phyloP scores from a whole-genome alignment of 2,888 invertebrate species.

The Calephelis perditalis region DNA sequence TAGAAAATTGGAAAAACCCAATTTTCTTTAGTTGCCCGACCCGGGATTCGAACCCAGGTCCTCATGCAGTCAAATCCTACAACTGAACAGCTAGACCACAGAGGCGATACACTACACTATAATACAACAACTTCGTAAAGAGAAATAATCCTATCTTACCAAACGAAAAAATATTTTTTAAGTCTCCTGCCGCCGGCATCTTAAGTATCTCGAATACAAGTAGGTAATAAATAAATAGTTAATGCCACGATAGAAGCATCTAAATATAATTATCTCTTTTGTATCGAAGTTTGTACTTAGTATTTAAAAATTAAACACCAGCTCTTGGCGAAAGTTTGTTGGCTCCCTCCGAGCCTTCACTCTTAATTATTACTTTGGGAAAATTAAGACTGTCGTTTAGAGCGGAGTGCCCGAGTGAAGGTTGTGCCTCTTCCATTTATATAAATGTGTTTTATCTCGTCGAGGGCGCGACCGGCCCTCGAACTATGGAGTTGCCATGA shows the following conservation, averaged over 20 bases:
- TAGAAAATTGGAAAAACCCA: too few species aligned
- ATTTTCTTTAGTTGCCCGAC: too few species aligned
- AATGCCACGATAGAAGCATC: slow-evolving; percentile 35
- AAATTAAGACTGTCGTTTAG: slow-evolving; percentile 79
- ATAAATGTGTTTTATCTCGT: slow-evolving; percentile 75
- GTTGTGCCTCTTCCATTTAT: slow-evolving; percentile 69
- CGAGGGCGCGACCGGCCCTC: slow-evolving; percentile 41
- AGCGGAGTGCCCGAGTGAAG: slow-evolving; percentile 65
- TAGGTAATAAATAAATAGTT: slow-evolving; percentile 13
- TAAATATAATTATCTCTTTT: slow-evolving; percentile 69
- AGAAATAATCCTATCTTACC: too few species aligned
- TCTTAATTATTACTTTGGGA: slow-evolving; percentile 79
- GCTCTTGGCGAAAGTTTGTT: slow-evolving; percentile 45
- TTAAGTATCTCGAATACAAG: background rate
- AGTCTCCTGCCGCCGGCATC: too few species aligned
- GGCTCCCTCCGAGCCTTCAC: slow-evolving; percentile 66
- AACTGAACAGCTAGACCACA: too few species aligned
- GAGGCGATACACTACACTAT: too few species aligned
- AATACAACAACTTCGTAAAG: too few species aligned
- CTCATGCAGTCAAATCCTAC: too few species aligned
- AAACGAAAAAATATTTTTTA: too few species aligned
- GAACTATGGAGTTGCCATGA: slow-evolving; percentile 39
- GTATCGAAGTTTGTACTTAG: slow-evolving; percentile 74
- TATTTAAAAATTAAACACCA: slow-evolving; percentile 73
- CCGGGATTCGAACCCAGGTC: too few species aligned